Percentiles rank a stretch among this genome's conserved stretches.
phyloP scores from a whole-genome alignment of 2,888 invertebrate genomes.

The Saturnia japonica region DNA sequence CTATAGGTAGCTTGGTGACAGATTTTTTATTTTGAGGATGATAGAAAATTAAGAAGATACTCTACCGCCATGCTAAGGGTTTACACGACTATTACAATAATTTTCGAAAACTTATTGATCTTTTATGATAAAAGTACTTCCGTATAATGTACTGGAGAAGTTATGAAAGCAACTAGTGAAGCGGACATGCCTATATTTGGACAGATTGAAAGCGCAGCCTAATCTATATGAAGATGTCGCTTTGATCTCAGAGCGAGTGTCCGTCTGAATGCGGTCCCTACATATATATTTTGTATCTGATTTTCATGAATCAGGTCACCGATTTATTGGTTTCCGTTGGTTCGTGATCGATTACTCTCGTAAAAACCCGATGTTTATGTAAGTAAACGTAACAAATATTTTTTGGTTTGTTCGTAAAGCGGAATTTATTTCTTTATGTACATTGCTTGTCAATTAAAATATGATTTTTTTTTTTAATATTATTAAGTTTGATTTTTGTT shows the following conservation, averaged over 20 bases:
- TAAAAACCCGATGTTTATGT: neutral
- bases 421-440: neutral
- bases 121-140: neutral
- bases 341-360: neutral
- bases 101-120: neutral
- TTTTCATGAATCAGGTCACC: neutral
- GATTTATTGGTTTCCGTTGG: neutral
- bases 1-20: too few relatives aligned
- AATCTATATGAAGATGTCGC: neutral
- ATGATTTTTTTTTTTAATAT: too few relatives aligned
- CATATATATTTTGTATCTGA: neutral
- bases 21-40: too few relatives aligned
- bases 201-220: neutral
- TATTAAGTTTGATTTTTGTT: too few relatives aligned
- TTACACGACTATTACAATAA: too few relatives aligned
- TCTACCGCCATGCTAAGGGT: too few relatives aligned
- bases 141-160: neutral
- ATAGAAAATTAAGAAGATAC: too few relatives aligned
- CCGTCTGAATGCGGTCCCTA: neutral
- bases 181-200: neutral
- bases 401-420: neutral
- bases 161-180: neutral
- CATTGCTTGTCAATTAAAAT: too few relatives aligned
- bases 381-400: neutral
- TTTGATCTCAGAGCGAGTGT: neutral